Evolutionary conservation across 2,113 vertebrate genomes (phyloP).

Genomic region (Podilymbus podiceps): DNA sequence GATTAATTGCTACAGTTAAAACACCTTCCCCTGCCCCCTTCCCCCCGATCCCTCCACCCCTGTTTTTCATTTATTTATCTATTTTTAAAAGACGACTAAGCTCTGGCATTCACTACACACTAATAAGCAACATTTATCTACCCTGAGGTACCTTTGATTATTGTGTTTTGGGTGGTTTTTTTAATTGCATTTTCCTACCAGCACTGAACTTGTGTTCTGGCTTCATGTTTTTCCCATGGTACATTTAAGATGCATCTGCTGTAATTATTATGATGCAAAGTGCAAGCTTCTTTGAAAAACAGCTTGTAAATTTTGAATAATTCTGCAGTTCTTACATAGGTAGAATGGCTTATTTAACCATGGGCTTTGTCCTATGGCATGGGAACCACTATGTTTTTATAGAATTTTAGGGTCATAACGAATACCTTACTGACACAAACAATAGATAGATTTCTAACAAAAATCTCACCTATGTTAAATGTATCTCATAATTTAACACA

Average conservation of each 20-base stretch:
- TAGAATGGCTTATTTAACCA: neutral
- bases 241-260: slow-evolving; percentile 38
- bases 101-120: neutral
- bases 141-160: neutral
- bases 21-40: neutral
- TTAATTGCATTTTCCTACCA: slow-evolving; percentile 26
- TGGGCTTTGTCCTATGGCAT: neutral
- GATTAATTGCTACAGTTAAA: slow-evolving; percentile 15
- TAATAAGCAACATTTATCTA: slow-evolving; percentile 17
- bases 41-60: neutral
- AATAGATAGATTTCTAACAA: neutral
- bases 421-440: neutral
- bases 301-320: slow-evolving; percentile 12
- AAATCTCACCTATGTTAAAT: neutral
- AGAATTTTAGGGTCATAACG: neutral
- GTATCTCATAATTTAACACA: neutral
- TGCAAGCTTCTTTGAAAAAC: slow-evolving; percentile 2
- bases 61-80: neutral
- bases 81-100: neutral
- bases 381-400: neutral
- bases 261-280: slow-evolving; percentile 28
- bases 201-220: slow-evolving; percentile 29
- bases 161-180: neutral
- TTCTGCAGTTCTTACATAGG: slow-evolving; percentile 5
- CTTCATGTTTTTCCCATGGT: slow-evolving; percentile 26